Percentiles rank a stretch among this genome's conserved stretches.
phyloP scores from a whole-genome alignment of 2,888 invertebrate genomes.

The Chrysolina oricalcia region DNA sequence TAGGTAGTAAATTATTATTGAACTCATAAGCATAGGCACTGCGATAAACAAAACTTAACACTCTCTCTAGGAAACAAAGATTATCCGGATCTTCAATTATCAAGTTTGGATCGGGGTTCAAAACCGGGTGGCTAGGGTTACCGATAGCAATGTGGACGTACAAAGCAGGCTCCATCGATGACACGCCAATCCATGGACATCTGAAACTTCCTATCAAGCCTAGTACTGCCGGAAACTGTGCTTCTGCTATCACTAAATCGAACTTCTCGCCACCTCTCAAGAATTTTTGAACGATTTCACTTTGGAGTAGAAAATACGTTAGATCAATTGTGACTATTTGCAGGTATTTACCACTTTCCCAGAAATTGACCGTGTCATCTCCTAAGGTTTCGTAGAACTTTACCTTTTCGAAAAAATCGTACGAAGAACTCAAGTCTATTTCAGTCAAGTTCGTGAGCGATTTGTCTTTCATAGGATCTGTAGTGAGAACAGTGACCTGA shows the following conservation, averaged over 20 bases:
- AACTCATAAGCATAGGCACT: slow-evolving; percentile 32
- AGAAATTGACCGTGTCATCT: slow-evolving; percentile 31
- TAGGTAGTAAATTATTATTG: slow-evolving; percentile 20
- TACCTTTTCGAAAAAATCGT: slow-evolving; percentile 55
- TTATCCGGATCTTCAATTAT: slow-evolving; percentile 49
- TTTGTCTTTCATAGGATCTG: slow-evolving; percentile 68
- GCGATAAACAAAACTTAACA: slow-evolving; percentile 54
- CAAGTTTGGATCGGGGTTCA: slow-evolving; percentile 64
- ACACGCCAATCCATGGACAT: slow-evolving; percentile 65
- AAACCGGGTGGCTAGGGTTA: slow-evolving; percentile 65
- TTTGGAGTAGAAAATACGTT: slow-evolving; percentile 11
- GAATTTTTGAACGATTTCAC: slow-evolving; percentile 40
- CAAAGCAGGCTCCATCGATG: slow-evolving; percentile 62
- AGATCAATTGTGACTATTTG: slow-evolving; percentile 11
- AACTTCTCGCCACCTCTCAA: slow-evolving; percentile 58
- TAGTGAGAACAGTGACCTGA: slow-evolving; percentile 71
- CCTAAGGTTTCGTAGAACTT: slow-evolving; percentile 41
- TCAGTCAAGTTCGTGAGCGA: slow-evolving; percentile 68
- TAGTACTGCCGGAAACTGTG: slow-evolving; percentile 56
- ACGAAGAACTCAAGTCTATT: slow-evolving; percentile 67
- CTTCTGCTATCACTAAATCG: slow-evolving; percentile 64
- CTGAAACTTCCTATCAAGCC: slow-evolving; percentile 63
- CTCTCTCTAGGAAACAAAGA: slow-evolving; percentile 61
- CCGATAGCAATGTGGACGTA: slow-evolving; percentile 63
- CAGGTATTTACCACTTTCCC: slow-evolving; percentile 21